phyloP scores from a whole-genome alignment of 2,113 vertebrate genomes.

The Bothrops jararaca region DNA sequence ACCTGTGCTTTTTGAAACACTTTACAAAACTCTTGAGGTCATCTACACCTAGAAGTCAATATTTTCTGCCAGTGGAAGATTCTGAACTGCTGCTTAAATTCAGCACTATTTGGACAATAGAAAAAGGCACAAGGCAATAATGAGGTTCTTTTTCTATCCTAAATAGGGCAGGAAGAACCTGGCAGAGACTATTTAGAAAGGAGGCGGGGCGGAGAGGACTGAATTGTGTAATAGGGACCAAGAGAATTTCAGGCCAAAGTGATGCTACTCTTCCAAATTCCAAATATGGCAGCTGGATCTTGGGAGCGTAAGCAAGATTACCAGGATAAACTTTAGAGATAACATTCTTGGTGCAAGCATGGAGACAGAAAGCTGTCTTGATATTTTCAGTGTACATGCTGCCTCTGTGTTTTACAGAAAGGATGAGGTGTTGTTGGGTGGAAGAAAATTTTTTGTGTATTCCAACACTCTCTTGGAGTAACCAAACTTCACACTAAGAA shows the following conservation, averaged over 20 bases:
- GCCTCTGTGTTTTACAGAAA: not conserved
- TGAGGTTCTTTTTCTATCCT: not conserved
- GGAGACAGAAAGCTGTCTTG: not conserved
- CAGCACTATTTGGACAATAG: not conserved
- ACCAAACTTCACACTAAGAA: not conserved
- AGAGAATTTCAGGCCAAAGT: not conserved
- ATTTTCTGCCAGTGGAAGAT: not conserved
- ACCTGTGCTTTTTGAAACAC: not conserved
- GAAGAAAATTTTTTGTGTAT: not conserved
- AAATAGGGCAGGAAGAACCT: not conserved
- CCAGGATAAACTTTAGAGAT: not conserved
- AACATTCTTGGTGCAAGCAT: not conserved
- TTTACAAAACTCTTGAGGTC: not conserved
- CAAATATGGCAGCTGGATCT: not conserved
- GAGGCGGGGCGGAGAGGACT: not conserved
- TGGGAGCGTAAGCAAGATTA: not conserved
- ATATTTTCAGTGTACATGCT: not conserved
- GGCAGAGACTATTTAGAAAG: not conserved
- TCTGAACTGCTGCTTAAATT: not conserved
- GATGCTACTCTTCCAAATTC: not conserved
- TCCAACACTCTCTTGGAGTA: not conserved
- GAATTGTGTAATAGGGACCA: not conserved
- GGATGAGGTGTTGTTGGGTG: not conserved
- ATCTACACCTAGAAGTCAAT: no score
- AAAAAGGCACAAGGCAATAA: not conserved